Evolutionary conservation across 2,113 vertebrate species (phyloP).

Genomic region (Anguilla rostrata): DNA sequence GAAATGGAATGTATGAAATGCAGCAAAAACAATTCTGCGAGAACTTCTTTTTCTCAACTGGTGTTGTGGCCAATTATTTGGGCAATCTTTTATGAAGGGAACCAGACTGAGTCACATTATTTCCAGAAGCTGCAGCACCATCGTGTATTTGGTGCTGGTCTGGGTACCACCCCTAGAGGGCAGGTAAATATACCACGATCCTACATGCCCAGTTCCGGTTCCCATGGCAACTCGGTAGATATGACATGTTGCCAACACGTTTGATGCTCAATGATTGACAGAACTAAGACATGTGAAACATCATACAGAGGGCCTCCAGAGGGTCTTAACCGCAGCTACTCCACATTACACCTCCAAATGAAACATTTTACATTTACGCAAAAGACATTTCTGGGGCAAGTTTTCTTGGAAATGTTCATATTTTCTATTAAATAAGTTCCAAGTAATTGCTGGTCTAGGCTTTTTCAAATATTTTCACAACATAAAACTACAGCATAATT

Average conservation of each 20-base stretch:
- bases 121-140: not conserved
- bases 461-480: not conserved
- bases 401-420: not conserved
- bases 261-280: not conserved
- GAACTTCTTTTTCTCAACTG: too few relatives aligned
- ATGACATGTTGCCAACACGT: not conserved
- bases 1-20: too few relatives aligned
- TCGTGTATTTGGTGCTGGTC: not conserved
- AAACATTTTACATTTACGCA: not conserved
- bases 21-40: not conserved
- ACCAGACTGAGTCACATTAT: not conserved
- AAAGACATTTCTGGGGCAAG: not conserved
- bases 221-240: not conserved
- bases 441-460: not conserved
- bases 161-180: not conserved
- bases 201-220: not conserved
- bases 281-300: not conserved
- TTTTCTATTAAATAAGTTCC: not conserved
- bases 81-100: not conserved
- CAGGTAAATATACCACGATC: not conserved
- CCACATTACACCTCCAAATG: not conserved
- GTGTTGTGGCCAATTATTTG: too few relatives aligned
- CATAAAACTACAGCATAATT: not conserved
- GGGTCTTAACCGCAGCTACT: not conserved
- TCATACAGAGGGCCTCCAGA: not conserved